phyloP scores from a whole-genome alignment of 2,888 invertebrate genomes.

The Cephus pulcher region DNA sequence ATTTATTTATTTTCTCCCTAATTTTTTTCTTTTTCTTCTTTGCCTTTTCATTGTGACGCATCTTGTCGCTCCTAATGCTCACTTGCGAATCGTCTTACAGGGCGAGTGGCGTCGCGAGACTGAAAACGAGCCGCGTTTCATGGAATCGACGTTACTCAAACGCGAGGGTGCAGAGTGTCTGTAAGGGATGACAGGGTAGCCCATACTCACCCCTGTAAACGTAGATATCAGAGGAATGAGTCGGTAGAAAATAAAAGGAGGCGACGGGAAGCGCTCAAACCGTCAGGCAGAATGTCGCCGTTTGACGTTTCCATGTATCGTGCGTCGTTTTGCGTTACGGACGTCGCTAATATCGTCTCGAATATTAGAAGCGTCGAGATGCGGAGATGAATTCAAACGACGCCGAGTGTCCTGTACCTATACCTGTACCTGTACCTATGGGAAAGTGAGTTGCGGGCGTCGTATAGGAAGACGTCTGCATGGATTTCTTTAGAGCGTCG shows the following conservation, averaged over 20 bases:
- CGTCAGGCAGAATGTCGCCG: constrained; percentile 40
- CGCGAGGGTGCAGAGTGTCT: background rate
- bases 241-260: background rate
- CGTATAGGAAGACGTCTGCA: constrained; percentile 23
- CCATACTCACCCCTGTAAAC: background rate
- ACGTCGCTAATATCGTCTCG: constrained; percentile 54
- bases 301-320: constrained; percentile 61
- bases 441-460: constrained; percentile 40
- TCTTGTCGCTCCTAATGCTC: background rate
- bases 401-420: background rate
- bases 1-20: background rate
- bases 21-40: background rate
- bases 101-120: background rate
- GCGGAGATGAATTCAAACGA: background rate
- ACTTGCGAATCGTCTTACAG: background rate
- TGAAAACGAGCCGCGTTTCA: background rate
- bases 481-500: constrained; percentile 53
- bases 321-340: constrained; percentile 59
- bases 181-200: background rate
- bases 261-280: background rate
- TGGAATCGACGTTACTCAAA: background rate
- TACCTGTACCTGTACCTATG: background rate
- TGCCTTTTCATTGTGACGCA: background rate
- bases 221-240: background rate
- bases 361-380: constrained; percentile 37